Base-by-base conservation (phyloP, 2,888 invertebrate species). In the Ceramica pisi region DNA sequence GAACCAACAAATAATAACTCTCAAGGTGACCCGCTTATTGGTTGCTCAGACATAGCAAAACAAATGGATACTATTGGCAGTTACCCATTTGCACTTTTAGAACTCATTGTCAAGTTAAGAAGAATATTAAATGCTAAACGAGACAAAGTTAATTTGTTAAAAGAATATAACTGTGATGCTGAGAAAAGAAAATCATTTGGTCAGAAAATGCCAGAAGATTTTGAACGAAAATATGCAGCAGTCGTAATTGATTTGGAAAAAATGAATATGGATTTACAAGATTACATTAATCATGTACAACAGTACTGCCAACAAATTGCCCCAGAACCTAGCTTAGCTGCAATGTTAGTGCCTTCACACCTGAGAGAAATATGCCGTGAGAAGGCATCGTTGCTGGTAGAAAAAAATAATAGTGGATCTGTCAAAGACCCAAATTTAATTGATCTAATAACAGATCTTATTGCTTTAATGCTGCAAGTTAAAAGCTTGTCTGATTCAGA, bases 191-290 rank as follows among this genome's bases (percentile, higher is more conserved):
- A 97, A 92, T 98, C 98, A 0, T 98, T 98, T 90, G 98, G 98
- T 44, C 97, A 98, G 88, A 97, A 97, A 76, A 97, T 98, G 87
- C 97, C 98, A 7, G 97, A 98, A 77, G 99, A 99, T 89, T 99
- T 99, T 92, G 98, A 99, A 92, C 97, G 98, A 84, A 97, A 97
- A 88, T 99, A 99, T 95, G 99, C 99, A 19, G 97, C 97, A 78
- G 97, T 97, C 84, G 97, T 99, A 4, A 97, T 99, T 67, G 98
- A 99, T 81, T 97, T 99, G 86, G 99, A 99, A 89, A 98, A 97
- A 88, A 97, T 99, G 94, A 99, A 99, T 93, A 97, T 97, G 85
- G 98, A 99, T 90, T 97, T 99, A 80, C 98, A 98, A 90, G 97
- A 97, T 78, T 98, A 98, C 91, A 96, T 99, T 63, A 98, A 98